These are phyloP conservation scores for Danio choprae DNA, from an alignment of 2,797 vertebrate genomes.

Conservation along the genomic window DNA sequence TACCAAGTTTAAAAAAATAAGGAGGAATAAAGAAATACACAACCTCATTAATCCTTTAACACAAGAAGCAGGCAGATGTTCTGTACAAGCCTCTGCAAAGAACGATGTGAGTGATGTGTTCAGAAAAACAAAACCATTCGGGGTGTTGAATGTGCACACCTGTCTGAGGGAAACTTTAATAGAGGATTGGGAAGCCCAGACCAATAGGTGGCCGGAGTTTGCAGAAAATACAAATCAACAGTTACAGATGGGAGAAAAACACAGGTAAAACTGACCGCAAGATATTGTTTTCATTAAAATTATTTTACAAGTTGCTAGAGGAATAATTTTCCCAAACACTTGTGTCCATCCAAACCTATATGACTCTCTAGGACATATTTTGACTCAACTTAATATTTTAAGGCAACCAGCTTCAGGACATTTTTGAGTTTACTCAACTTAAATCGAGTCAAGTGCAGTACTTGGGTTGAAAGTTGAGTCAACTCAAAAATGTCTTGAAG, in stretches of 20 bases:
- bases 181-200: constrained; percentile 7
- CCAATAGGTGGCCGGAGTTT: constrained; percentile 62
- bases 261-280: constrained; percentile 41
- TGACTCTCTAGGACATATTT: neutral
- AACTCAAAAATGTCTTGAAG: too few relatives aligned
- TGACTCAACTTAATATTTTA: too few relatives aligned
- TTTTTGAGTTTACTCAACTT: too few relatives aligned
- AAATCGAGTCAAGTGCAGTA: too few relatives aligned
- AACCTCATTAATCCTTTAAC: neutral
- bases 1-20: constrained; percentile 43
- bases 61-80: neutral
- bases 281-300: constrained; percentile 29
- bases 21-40: constrained; percentile 1
- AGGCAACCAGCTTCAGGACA: too few relatives aligned
- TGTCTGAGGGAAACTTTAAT: constrained; percentile 43
- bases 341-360: neutral
- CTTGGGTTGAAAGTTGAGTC: too few relatives aligned
- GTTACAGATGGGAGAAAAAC: constrained; percentile 63
- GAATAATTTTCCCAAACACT: neutral
- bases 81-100: neutral
- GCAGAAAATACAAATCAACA: constrained; percentile 58
- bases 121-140: constrained; percentile 26
- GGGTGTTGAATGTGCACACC: neutral
- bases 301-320: neutral
- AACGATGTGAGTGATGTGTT: neutral